Evolutionary conservation across 2,797 vertebrate genomes (phyloP), one percentile per base, ranked within the genome.

Genomic region (Fratercula arctica): DNA sequence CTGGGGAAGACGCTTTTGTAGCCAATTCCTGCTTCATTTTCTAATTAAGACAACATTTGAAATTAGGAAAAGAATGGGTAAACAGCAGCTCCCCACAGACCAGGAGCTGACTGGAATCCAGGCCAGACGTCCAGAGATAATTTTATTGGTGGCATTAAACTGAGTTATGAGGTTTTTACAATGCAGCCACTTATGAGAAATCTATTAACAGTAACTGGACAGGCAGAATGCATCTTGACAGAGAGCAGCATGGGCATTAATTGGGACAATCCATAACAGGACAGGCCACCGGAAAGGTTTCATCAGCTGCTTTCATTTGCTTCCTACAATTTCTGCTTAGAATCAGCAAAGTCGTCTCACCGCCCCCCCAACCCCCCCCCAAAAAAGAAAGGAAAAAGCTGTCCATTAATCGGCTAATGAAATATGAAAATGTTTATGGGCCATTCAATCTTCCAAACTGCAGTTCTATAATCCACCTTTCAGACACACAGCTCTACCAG

Each of bases 341-440:
- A 97, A 98, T 98, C 98, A 98, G 97, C 98, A 98, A 97, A 98
- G 96, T 98, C 69, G 51, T 37, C 13, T 3, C 57, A 15, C 20
- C 19, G 13, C 8, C 24, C 6, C 12, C 24, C 13, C 24, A 29
- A 66, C 13, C 16, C 13, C 54, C 74, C 15, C 10, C 9, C 13
- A 51, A 69, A 95, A 96, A 97, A 94, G 45, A 96, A 64, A 60
- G 59, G 37, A 96, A 97, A 97, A 96, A 96, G 95, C 95, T 60
- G 57, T 88, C 98, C 97, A 98, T 98, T 98, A 98, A 98, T 98
- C 96, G 97, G 97, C 98, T 98, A 98, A 99, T 99, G 98, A 98
- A 99, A 98, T 98, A 98, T 98, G 97, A 98, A 98, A 98, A 98
- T 98, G 97, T 98, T 98, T 98, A 98, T 98, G 97, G 96, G 97